Evolutionary conservation across 1,140 invertebrate species (phyloP), one percentile per base, ranked within the genome.

Genomic region (Conus ventricosus): DNA sequence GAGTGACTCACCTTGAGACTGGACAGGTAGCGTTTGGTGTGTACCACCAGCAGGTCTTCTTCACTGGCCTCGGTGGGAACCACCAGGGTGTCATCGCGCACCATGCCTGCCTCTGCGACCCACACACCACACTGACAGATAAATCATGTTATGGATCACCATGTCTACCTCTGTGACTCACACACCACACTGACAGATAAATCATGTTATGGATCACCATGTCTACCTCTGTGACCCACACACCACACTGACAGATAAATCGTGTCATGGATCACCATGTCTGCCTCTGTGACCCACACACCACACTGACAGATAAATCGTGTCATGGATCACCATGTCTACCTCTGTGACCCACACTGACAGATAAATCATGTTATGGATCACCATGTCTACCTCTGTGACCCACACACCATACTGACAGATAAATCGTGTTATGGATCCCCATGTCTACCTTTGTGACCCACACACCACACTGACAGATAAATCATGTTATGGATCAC

Each of bases 21-120:
- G 88, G 96, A 96, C 10, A 98, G 94, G 95, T 98, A 98, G 88
- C 96, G 95, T 90, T 96, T 95, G 25, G 97, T 96, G 94, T 98
- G 97, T 25, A 98, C 97, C 71, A 97, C 92, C 5, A 97, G 92
- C 51, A 98, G 94, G 92, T 98, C 97, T 89, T 96, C 95, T 88
- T 97, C 96, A 17, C 96, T 96, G 5, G 97, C 97, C 96, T 97
- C 97, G 80, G 95, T 93, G 82, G 97, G 97, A 89, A 90, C 88
- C 2, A 96, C 94, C n/a, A 92, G 91, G 0, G 92, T 95, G n/a
- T 93, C 91, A 88, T 94, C 93, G 75, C 89, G 89, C 10, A 96
- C 88, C 91, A 95, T 92, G 25, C 92, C 92, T 57, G 91, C 92
- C 6, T 94, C 96, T 96, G 91, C 84, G 13, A 39, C 39, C 25